These are phyloP conservation scores for Neosilurus hyrtlii DNA, from an alignment of 2,797 vertebrate species.

Conservation along the genomic window DNA sequence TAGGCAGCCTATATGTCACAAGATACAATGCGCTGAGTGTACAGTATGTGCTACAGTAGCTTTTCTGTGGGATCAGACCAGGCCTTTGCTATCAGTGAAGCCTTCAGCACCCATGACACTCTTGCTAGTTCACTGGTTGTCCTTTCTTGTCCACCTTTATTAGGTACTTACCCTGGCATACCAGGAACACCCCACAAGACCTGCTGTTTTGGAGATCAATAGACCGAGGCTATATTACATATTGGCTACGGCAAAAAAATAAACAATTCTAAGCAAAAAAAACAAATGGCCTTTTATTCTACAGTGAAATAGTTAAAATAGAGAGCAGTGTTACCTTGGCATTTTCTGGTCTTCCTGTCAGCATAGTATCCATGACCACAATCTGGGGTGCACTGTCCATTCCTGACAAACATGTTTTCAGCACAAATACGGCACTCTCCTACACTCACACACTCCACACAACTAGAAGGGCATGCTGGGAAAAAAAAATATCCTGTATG, in stretches of 20 bases:
- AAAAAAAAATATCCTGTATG: neutral
- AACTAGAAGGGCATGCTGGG: slow-evolving; percentile 83
- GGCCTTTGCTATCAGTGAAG: no score
- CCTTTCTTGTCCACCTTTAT: no score
- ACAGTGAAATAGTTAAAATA: neutral
- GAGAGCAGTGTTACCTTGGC: slow-evolving; percentile 73
- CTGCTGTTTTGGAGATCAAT: no score
- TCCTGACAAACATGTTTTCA: slow-evolving; percentile 73
- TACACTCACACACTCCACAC: slow-evolving; percentile 76
- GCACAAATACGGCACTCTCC: slow-evolving; percentile 76
- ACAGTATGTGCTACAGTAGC: no score
- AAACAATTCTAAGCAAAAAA: neutral
- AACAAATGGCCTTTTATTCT: neutral
- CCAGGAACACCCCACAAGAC: no score
- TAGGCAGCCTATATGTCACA: no score
- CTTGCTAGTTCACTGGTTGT: no score
- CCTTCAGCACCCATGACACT: no score
- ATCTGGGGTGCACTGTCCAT: slow-evolving; percentile 75
- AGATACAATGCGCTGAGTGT: no score
- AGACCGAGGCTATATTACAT: no score
- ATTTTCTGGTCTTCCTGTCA: slow-evolving; percentile 71
- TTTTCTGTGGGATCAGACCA: no score
- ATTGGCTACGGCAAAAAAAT: neutral
- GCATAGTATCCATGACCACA: slow-evolving; percentile 80
- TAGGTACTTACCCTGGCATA: no score